phyloP scores from a whole-genome alignment of 2,888 invertebrate genomes.

The Acanthosepion lycidas region DNA sequence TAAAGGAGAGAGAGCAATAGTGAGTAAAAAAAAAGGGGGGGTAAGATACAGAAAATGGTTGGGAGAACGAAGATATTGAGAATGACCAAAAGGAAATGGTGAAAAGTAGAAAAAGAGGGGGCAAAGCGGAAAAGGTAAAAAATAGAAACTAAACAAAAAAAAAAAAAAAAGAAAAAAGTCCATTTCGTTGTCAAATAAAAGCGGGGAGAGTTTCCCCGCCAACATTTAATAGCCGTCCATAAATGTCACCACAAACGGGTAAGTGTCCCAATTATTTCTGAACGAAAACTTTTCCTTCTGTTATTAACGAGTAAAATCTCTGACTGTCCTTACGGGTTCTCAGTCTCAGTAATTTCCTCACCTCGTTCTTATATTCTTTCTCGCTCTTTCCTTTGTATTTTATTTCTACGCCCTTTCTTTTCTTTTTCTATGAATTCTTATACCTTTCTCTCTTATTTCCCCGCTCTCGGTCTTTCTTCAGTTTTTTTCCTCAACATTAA shows the following conservation, averaged over 20 bases:
- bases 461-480: no score
- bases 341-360: not conserved
- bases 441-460: no score
- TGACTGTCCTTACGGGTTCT: not conserved
- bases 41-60: not conserved
- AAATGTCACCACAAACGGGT: slow-evolving; percentile 21
- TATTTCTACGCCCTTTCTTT: no score
- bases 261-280: slow-evolving; percentile 33
- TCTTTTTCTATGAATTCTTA: no score
- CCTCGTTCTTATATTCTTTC: not conserved
- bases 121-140: not conserved
- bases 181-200: slow-evolving; percentile 33
- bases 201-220: not conserved
- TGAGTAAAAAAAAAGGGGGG: not conserved
- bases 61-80: not conserved
- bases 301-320: slow-evolving; percentile 4
- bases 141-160: not conserved
- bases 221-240: slow-evolving; percentile 17
- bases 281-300: not conserved
- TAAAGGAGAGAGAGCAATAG: not conserved
- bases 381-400: not conserved
- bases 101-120: not conserved
- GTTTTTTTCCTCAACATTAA: no score
- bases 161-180: not conserved
- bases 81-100: not conserved